Percentiles rank a stretch among this genome's conserved stretches.
Evolutionary conservation across 2,113 vertebrate genomes (phyloP).

Genomic region (Tinamus guttatus): DNA sequence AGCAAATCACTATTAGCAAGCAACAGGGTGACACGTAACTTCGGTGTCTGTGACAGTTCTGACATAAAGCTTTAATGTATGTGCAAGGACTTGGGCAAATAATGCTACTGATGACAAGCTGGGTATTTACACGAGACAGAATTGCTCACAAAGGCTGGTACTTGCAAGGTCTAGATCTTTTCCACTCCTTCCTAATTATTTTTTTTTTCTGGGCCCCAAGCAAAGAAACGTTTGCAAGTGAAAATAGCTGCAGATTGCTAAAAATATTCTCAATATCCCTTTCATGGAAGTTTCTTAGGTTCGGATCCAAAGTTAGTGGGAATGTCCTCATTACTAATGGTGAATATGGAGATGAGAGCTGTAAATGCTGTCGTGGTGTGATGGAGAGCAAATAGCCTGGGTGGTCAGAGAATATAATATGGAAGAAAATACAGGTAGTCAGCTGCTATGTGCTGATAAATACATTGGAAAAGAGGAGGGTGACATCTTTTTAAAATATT

Average conservation of each 20-base stretch:
- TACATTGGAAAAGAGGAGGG: background rate
- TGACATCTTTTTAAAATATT: background rate
- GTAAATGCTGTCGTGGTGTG: background rate
- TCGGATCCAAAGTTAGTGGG: background rate
- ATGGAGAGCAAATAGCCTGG: background rate
- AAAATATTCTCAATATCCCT: background rate
- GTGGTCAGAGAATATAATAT: background rate
- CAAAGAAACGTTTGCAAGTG: background rate
- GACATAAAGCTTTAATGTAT: background rate
- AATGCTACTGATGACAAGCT: background rate
- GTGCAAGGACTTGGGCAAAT: background rate
- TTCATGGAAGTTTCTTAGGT: background rate
- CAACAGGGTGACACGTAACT: background rate
- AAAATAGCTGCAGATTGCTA: background rate
- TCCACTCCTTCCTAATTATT: background rate
- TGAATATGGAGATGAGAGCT: background rate
- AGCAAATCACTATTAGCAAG: background rate
- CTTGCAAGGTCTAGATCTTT: background rate
- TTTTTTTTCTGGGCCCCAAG: background rate
- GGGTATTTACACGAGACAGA: background rate
- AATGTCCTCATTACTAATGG: fast-evolving
- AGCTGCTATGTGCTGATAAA: background rate
- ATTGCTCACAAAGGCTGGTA: background rate
- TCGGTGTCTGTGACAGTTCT: fast-evolving
- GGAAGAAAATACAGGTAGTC: background rate